Evolutionary conservation across 2,797 vertebrate genomes (phyloP).

Genomic region (Apogon hyalosoma): DNA sequence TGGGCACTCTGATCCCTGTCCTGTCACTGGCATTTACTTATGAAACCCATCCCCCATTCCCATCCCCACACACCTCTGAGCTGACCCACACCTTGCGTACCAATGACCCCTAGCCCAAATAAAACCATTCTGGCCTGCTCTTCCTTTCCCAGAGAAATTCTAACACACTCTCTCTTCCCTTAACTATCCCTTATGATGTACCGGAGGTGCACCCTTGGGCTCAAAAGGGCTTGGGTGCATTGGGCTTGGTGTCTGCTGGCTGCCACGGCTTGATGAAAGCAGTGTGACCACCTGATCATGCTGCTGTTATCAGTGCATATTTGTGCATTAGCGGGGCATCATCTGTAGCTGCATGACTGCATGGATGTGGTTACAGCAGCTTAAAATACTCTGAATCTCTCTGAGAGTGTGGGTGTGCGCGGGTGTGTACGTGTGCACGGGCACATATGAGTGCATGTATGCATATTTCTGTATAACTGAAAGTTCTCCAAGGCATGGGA

Average conservation of each 20-base stretch:
- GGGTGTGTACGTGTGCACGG: slow-evolving; percentile 46
- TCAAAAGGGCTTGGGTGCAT: slow-evolving; percentile 63
- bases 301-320: slow-evolving; percentile 73
- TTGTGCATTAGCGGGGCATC: slow-evolving; percentile 74
- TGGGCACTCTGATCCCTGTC: slow-evolving; percentile 82
- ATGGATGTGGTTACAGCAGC: slow-evolving; percentile 66
- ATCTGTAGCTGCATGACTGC: slow-evolving; percentile 75
- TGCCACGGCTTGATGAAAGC: slow-evolving; percentile 72
- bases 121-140: slow-evolving; percentile 39
- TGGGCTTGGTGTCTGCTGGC: slow-evolving; percentile 75
- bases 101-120: slow-evolving; percentile 59
- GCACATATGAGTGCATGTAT: slow-evolving; percentile 67
- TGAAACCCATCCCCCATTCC: slow-evolving; percentile 78
- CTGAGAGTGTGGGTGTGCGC: slow-evolving; percentile 16
- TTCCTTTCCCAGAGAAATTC: slow-evolving; percentile 46
- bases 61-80: slow-evolving; percentile 74
- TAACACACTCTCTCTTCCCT: slow-evolving; percentile 12
- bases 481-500: slow-evolving; percentile 66
- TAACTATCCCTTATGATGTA: slow-evolving; percentile 15
- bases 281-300: slow-evolving; percentile 57
- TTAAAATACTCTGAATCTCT: slow-evolving; percentile 52
- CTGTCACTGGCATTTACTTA: slow-evolving; percentile 89
- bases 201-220: slow-evolving; percentile 39
- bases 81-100: slow-evolving; percentile 72
- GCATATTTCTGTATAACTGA: slow-evolving; percentile 68